Percentiles rank a stretch among this genome's conserved stretches.
Evolutionary conservation across 2,113 vertebrate species (phyloP).

Genomic region (Ceratotherium simum): DNA sequence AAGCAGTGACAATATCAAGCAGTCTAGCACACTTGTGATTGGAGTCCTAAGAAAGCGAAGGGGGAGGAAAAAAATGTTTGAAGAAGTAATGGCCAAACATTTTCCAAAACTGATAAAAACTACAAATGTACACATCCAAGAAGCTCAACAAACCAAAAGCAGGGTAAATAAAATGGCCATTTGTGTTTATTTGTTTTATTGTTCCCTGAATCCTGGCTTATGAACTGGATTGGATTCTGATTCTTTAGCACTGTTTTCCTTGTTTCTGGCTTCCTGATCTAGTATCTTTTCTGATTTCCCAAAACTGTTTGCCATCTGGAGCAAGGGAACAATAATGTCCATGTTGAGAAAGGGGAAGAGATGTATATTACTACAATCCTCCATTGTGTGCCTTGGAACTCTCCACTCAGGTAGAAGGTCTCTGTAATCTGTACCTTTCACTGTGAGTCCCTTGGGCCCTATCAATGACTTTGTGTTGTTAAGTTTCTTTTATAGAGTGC

Average conservation of each 20-base stretch:
- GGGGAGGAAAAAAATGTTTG: background rate
- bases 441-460: background rate
- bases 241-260: background rate
- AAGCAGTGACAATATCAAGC: background rate
- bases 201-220: background rate
- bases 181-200: conserved; percentile 45
- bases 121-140: background rate
- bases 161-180: background rate
- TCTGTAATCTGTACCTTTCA: background rate
- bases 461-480: background rate
- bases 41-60: background rate
- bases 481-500: background rate
- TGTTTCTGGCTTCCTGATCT: background rate
- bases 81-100: background rate
- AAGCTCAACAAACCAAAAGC: background rate
- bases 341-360: background rate
- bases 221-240: conserved; percentile 9
- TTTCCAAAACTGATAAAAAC: conserved; percentile 31
- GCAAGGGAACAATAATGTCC: background rate
- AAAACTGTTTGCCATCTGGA: background rate
- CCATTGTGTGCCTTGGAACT: background rate
- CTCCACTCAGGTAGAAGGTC: background rate
- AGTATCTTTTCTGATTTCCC: background rate
- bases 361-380: background rate
- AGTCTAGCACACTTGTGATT: background rate